Evolutionary conservation across 2,113 vertebrate genomes (phyloP).

Genomic region (Butorides virescens): DNA sequence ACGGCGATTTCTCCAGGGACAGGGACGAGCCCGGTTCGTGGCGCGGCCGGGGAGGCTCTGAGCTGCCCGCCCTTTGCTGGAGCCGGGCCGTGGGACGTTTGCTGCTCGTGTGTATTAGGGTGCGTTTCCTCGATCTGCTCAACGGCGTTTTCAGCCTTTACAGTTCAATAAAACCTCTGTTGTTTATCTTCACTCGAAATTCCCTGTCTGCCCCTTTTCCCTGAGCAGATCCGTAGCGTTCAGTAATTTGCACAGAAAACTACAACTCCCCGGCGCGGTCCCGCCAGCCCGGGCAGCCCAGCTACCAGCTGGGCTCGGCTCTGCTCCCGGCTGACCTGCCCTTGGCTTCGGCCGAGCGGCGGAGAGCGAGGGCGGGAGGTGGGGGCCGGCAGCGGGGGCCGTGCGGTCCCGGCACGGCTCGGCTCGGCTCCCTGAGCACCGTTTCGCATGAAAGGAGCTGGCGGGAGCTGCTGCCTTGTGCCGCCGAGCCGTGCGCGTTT

Average conservation of each 20-base stretch:
- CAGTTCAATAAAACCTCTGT: slow-evolving; percentile 1
- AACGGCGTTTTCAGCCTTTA: neutral
- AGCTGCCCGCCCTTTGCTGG: neutral
- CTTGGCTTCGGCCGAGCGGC: neutral
- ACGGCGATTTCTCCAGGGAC: neutral
- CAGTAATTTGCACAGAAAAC: neutral
- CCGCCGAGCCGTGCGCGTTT: neutral
- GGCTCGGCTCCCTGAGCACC: neutral
- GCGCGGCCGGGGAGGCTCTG: neutral
- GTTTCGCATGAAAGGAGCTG: neutral
- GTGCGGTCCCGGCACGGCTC: neutral
- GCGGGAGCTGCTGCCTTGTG: neutral
- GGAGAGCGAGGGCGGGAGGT: neutral
- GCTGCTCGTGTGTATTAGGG: neutral
- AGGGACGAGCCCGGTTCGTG: neutral
- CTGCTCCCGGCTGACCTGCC: neutral
- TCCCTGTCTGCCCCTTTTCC: neutral
- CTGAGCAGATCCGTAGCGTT: neutral
- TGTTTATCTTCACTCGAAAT: slow-evolving; percentile 12
- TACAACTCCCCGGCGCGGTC: neutral
- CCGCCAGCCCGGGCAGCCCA: neutral
- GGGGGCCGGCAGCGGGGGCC: too few species aligned
- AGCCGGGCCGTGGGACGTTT: neutral
- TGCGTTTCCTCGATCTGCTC: neutral
- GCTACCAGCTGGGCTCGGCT: neutral